A percentile compares a stretch with the other conserved stretches of the same genome.
Conservation (phyloP, 1,140 invertebrate species). For the Dendroctonus valens region DNA sequence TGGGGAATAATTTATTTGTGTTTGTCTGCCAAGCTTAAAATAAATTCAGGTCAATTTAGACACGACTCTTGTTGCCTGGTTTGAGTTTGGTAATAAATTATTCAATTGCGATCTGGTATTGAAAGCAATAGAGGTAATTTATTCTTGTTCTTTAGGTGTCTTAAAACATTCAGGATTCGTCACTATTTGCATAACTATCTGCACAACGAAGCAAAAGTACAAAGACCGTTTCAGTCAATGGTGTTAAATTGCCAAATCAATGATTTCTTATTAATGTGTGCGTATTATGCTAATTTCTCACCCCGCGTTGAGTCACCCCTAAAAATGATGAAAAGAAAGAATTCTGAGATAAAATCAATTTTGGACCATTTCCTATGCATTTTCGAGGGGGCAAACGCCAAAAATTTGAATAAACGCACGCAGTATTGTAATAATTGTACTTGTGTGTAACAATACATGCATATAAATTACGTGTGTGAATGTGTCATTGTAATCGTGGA, state of each 20-base stretch:
- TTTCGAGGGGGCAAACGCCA: slow-evolving; percentile 19
- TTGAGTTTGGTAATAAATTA: no score
- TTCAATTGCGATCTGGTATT: no score
- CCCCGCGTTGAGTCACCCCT: slow-evolving; percentile 24
- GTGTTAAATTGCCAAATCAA: slow-evolving; percentile 9
- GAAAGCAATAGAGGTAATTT: no score
- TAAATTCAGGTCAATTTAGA: neutral
- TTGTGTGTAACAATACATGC: slow-evolving; percentile 44
- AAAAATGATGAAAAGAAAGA: slow-evolving; percentile 29
- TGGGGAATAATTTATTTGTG: slow-evolving; percentile 5
- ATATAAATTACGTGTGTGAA: slow-evolving; percentile 43
- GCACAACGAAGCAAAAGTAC: neutral
- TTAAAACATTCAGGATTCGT: no score
- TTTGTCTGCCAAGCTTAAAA: neutral
- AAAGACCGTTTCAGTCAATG: slow-evolving; percentile 20
- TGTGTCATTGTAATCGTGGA: slow-evolving; percentile 40
- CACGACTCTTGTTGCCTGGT: no score
- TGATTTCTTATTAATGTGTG: slow-evolving; percentile 15
- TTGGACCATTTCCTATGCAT: slow-evolving; percentile 25
- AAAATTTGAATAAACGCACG: slow-evolving; percentile 43
- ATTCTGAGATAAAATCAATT: slow-evolving; percentile 29
- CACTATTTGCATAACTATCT: no score
- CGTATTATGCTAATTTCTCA: slow-evolving; percentile 32
- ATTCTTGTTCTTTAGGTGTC: no score
- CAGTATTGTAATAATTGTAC: slow-evolving; percentile 40